Evolutionary conservation across 2,797 vertebrate species (phyloP).

Genomic region (Lemur catta): DNA sequence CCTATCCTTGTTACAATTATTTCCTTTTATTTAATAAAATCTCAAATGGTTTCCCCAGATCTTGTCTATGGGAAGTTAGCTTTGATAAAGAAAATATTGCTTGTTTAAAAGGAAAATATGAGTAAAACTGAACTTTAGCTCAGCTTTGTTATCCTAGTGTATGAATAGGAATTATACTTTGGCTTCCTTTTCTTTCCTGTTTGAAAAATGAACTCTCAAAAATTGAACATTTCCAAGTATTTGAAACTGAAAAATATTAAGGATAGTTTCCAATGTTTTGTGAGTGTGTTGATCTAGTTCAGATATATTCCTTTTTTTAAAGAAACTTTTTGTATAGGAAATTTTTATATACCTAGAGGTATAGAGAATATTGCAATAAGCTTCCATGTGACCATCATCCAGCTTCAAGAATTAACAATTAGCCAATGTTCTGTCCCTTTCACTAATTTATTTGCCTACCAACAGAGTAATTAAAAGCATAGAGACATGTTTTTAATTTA

Average conservation of each 20-base stretch:
- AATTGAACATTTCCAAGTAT: background rate
- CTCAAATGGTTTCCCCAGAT: background rate
- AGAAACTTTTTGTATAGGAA: background rate
- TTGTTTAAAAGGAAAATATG: background rate
- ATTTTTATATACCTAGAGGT: background rate
- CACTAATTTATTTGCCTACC: background rate
- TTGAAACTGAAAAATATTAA: background rate
- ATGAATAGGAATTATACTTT: background rate
- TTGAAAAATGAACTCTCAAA: conserved; percentile 14
- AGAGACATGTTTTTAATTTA: background rate
- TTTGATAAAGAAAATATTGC: background rate
- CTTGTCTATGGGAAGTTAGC: background rate
- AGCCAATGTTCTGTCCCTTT: background rate
- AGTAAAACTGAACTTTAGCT: background rate
- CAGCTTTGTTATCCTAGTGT: background rate
- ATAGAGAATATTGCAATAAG: background rate
- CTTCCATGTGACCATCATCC: background rate
- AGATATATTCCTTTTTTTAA: background rate
- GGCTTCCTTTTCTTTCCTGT: background rate
- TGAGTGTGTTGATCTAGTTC: background rate
- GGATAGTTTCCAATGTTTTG: background rate
- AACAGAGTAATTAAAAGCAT: background rate
- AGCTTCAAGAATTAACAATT: background rate
- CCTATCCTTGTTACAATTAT: background rate
- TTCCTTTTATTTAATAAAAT: conserved; percentile 19